Percentiles rank a stretch among this genome's conserved stretches.
These are phyloP conservation scores for Sorex maritimensis DNA, from an alignment of 2,797 vertebrate species.

Conservation along the genomic window DNA sequence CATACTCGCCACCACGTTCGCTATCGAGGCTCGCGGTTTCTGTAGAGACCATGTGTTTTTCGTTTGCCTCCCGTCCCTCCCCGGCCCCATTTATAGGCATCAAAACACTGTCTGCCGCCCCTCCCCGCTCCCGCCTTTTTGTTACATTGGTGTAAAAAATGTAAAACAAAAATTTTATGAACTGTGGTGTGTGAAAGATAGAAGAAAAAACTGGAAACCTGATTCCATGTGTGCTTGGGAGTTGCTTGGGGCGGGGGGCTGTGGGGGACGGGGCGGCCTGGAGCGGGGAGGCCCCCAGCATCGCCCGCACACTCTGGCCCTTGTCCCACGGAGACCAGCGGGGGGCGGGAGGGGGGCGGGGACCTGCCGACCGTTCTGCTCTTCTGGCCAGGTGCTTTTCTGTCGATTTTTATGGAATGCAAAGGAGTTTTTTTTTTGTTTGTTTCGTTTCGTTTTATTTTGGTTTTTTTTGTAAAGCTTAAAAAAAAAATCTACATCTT, in stretches of 20 bases:
- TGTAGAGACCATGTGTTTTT: constrained; percentile 83
- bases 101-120: constrained; percentile 81
- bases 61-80: neutral
- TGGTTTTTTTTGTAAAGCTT: constrained; percentile 93
- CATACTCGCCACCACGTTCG: constrained; percentile 88
- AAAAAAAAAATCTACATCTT: constrained; percentile 91
- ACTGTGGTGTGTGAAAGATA: constrained; percentile 91
- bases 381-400: constrained; percentile 89
- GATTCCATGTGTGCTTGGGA: constrained; percentile 89
- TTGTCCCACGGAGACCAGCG: constrained; percentile 77
- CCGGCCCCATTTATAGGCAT: constrained; percentile 83
- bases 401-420: constrained; percentile 92
- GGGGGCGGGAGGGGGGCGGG: constrained; percentile 44
- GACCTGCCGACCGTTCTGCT: constrained; percentile 84
- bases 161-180: constrained; percentile 92
- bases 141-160: constrained; percentile 93
- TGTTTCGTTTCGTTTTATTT: constrained; percentile 88
- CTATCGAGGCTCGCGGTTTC: constrained; percentile 82
- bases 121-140: constrained; percentile 87
- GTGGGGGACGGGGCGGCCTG: constrained; percentile 27
- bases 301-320: constrained; percentile 76
- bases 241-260: constrained; percentile 82
- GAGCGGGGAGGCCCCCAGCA: constrained; percentile 72
- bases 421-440: constrained; percentile 88
- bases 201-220: constrained; percentile 89